Conservation (phyloP, 2,888 invertebrate species). For the Temnothorax ravouxi region DNA sequence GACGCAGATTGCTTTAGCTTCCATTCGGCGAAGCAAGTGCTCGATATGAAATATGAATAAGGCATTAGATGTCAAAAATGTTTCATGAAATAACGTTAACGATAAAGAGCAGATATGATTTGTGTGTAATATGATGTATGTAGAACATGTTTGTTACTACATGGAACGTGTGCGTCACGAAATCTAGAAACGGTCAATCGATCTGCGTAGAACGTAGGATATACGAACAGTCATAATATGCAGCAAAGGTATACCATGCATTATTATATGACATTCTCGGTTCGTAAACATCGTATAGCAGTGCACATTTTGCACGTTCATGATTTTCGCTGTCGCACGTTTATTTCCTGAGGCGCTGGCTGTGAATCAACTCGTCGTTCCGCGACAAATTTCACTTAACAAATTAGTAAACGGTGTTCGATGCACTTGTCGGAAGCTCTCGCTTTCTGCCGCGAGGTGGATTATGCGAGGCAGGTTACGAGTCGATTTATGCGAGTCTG, state of each 20-base stretch:
- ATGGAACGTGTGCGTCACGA: not conserved
- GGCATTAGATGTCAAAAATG: not conserved
- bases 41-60: slow-evolving; percentile 15
- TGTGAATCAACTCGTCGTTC: not conserved
- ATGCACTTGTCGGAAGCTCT: not conserved
- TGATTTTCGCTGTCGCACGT: not conserved
- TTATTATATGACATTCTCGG: slow-evolving; percentile 31
- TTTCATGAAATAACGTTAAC: not conserved
- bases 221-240: not conserved
- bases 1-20: slow-evolving; percentile 1
- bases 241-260: not conserved
- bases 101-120: not conserved
- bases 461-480: slow-evolving; percentile 26
- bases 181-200: slow-evolving; percentile 23
- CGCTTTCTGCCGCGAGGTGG: not conserved
- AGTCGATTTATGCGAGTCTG: slow-evolving; percentile 61
- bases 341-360: not conserved
- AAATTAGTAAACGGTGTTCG: not conserved
- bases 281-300: slow-evolving; percentile 15
- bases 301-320: not conserved
- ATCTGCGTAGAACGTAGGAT: not conserved
- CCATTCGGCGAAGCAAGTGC: not conserved
- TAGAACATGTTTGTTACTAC: not conserved
- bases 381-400: slow-evolving; percentile 16
- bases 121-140: not conserved